A percentile compares a stretch with the other conserved stretches of the same genome.
Evolutionary conservation across 2,113 vertebrate genomes (phyloP).

Genomic region (Solea senegalensis): DNA sequence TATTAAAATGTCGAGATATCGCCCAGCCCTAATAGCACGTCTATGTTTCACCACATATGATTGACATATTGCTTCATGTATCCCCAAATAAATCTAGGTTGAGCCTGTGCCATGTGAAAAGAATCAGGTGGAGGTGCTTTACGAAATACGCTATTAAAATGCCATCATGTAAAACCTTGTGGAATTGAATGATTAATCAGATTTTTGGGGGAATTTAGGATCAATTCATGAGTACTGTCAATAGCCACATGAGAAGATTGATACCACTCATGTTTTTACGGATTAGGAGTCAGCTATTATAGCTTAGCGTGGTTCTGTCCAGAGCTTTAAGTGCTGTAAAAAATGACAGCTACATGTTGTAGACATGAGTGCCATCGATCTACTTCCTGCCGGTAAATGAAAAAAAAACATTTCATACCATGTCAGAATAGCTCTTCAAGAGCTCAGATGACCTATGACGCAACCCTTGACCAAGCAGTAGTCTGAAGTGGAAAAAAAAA

Average conservation of each 20-base stretch:
- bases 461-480: neutral
- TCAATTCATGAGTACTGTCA: too few species aligned
- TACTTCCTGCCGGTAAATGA: neutral
- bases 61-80: conserved; percentile 1
- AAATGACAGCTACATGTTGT: neutral
- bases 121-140: neutral
- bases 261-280: neutral
- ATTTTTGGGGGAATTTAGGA: neutral
- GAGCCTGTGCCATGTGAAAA: conserved; percentile 7
- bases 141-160: too few species aligned
- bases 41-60: neutral
- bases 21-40: neutral
- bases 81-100: conserved; percentile 2
- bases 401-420: neutral
- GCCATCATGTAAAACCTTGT: too few species aligned
- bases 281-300: neutral
- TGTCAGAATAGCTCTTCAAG: neutral
- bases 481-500: neutral
- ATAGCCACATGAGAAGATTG: neutral
- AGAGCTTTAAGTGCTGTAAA: neutral
- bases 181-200: neutral
- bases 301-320: neutral
- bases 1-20: too few species aligned
- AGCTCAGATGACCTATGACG: neutral
- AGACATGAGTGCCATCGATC: neutral